These are phyloP conservation scores for Anoplolepis gracilipes DNA, from an alignment of 1,140 invertebrate species.

Conservation along the genomic window DNA sequence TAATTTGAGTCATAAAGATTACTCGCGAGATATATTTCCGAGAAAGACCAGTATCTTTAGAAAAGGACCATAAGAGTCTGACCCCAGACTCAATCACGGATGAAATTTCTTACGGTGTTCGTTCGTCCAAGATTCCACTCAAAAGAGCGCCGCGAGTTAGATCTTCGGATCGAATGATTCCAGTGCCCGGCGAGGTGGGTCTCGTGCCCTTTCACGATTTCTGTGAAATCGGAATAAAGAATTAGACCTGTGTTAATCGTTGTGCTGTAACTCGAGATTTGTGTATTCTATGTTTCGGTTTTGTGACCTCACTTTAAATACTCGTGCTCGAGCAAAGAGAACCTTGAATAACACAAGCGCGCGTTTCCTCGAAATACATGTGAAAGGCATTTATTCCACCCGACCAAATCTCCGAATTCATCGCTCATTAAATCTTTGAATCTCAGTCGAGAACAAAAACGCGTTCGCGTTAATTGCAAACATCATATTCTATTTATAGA, in stretches of 20 bases:
- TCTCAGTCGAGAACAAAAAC: background rate
- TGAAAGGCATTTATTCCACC: slow-evolving; percentile 64
- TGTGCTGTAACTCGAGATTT: slow-evolving; percentile 54
- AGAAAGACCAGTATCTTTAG: background rate
- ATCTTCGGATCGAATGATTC: slow-evolving; percentile 24
- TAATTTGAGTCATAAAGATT: background rate
- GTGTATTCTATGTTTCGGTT: slow-evolving; percentile 27
- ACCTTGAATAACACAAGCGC: slow-evolving; percentile 13
- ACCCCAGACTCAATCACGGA: slow-evolving; percentile 4
- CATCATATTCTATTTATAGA: background rate
- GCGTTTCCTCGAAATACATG: slow-evolving; percentile 67
- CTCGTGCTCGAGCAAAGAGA: slow-evolving; percentile 21
- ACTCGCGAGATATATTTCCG: background rate
- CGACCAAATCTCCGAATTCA: slow-evolving; percentile 7
- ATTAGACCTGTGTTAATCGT: slow-evolving; percentile 45
- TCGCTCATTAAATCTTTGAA: slow-evolving; percentile 49
- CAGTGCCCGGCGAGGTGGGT: background rate
- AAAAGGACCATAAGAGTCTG: background rate
- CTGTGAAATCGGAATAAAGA: slow-evolving; percentile 66
- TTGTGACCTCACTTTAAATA: slow-evolving; percentile 63
- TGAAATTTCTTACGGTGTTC: background rate
- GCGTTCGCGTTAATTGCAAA: slow-evolving; percentile 18
- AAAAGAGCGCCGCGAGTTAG: background rate
- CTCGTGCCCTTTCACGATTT: slow-evolving; percentile 62
- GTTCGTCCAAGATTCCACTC: background rate